Percentiles rank a stretch among this genome's conserved stretches.
phyloP scores from a whole-genome alignment of 2,888 invertebrate genomes.

The Hoplodrina ambigua region DNA sequence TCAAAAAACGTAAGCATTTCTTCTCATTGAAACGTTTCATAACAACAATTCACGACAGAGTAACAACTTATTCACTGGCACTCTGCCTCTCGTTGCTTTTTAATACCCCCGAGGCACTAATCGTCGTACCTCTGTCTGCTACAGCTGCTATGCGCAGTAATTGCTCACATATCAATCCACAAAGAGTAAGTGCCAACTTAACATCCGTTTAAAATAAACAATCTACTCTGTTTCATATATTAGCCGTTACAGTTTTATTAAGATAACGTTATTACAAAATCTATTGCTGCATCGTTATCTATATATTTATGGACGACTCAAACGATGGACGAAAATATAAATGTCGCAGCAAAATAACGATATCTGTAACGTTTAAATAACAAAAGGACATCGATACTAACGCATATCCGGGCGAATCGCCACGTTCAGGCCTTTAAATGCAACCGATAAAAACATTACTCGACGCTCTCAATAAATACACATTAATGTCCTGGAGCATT shows the following conservation, averaged over 20 bases:
- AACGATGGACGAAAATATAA: constrained; percentile 58
- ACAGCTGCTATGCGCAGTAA: constrained; percentile 74
- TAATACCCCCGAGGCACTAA: constrained; percentile 77
- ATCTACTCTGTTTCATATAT: constrained; percentile 47
- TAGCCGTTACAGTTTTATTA: constrained; percentile 47
- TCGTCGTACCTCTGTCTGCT: constrained; percentile 62
- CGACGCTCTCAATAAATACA: constrained; percentile 89
- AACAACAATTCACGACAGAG: constrained; percentile 69
- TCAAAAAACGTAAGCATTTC: constrained; percentile 51
- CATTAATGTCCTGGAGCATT: constrained; percentile 89
- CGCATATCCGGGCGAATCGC: constrained; percentile 79
- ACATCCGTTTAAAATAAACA: constrained; percentile 66
- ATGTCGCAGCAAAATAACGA: constrained; percentile 63
- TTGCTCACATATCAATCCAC: constrained; percentile 78
- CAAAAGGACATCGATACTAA: constrained; percentile 70
- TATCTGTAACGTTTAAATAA: constrained; percentile 66
- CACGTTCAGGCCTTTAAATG: constrained; percentile 77
- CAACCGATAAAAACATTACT: constrained; percentile 89
- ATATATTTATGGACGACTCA: constrained; percentile 56
- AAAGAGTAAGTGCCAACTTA: constrained; percentile 67
- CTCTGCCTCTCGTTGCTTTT: constrained; percentile 66
- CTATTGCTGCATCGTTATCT: constrained; percentile 58
- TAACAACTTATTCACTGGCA: constrained; percentile 73
- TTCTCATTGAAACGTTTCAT: constrained; percentile 64
- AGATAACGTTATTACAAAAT: constrained; percentile 37